Evolutionary conservation across 2,888 invertebrate species (phyloP).

Genomic region (Microdon myrmicae): DNA sequence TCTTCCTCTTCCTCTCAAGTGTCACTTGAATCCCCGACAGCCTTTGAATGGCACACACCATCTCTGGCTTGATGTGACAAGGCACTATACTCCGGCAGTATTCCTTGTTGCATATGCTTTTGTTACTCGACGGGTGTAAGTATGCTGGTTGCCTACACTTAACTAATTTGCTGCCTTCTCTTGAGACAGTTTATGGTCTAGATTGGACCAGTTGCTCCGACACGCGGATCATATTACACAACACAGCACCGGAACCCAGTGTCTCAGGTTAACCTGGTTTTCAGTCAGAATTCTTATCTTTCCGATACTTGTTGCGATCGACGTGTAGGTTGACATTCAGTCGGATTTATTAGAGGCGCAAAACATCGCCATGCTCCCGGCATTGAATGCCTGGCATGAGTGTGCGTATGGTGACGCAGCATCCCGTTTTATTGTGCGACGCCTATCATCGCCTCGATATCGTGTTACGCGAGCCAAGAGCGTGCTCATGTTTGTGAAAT

Average conservation of each 20-base stretch:
- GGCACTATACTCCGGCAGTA: slow-evolving; percentile 44
- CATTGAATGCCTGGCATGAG: slow-evolving; percentile 1
- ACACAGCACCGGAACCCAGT: slow-evolving; percentile 40
- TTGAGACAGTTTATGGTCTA: slow-evolving; percentile 49
- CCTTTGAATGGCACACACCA: slow-evolving; percentile 15
- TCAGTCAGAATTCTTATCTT: slow-evolving; percentile 40
- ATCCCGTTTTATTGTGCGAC: slow-evolving; percentile 41
- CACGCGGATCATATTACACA: slow-evolving; percentile 46
- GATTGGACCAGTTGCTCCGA: slow-evolving; percentile 9
- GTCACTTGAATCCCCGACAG: slow-evolving; percentile 47
- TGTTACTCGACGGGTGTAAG: slow-evolving; percentile 12
- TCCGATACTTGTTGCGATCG: slow-evolving; percentile 52
- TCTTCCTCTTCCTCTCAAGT: slow-evolving; percentile 22
- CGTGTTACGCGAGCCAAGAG: slow-evolving; percentile 20
- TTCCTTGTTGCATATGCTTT: slow-evolving; percentile 47
- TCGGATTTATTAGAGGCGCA: slow-evolving; percentile 49
- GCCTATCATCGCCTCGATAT: slow-evolving; percentile 31
- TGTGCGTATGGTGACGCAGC: slow-evolving; percentile 18
- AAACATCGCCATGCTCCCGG: slow-evolving; percentile 21
- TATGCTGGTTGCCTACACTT: slow-evolving; percentile 48
- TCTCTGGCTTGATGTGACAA: slow-evolving; percentile 9
- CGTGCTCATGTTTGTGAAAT: slow-evolving; percentile 44
- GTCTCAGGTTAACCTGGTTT: slow-evolving; percentile 19
- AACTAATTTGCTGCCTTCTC: slow-evolving; percentile 50
- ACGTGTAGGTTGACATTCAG: slow-evolving; percentile 51